Base-by-base conservation (phyloP, 2,888 invertebrate genomes). In the Protonemura montana region DNA sequence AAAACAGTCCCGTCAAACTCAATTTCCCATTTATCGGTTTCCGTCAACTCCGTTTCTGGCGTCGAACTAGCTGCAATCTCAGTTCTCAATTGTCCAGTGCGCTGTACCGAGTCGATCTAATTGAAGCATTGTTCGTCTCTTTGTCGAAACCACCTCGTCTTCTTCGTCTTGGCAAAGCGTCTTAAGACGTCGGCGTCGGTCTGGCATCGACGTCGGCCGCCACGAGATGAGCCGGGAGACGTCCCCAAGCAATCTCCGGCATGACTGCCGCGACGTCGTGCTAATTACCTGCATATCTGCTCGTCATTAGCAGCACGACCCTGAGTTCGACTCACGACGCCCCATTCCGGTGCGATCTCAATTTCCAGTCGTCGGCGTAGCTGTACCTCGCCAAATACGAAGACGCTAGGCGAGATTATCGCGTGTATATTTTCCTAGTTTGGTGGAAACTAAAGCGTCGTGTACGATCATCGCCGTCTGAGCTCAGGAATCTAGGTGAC, bases 151-250 rank as follows among this genome's bases (percentile, higher is more conserved):
- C 59, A 59, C 59, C 16, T 59, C 59, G 13, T 59, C 13, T 35
- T 35, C 35, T 35, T 35, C 59, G 59, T 59, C 59, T 59, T 13
- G 16, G 59, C 59, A 10, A 21, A 59, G 59, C 59, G 59, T 59
- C 59, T 59, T 59, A 59, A 3, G 59, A 13, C 59, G 59, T 59
- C 13, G 59, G 21, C 59, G 59, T 59, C 59, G 59, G 59, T 59
- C 26, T 78, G 78, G 26, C 78, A 28, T 78, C 78, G 78, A n/a
- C 78, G 78, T 5, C 78, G 78, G 26, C 2, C 26, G 6, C 26
- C n/a, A 21, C 26, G n/a, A 78, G 78, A 78, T 78, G 78, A 78
- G 78, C 26, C 26, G n/a, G 0, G 78, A 78, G 78, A 78, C 78
- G 26, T 78, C 78, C 78, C 78, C 78, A 13, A 78, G 26, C 27